Conservation (phyloP, 2,797 vertebrate species). For the Sebastes steindachneri region DNA sequence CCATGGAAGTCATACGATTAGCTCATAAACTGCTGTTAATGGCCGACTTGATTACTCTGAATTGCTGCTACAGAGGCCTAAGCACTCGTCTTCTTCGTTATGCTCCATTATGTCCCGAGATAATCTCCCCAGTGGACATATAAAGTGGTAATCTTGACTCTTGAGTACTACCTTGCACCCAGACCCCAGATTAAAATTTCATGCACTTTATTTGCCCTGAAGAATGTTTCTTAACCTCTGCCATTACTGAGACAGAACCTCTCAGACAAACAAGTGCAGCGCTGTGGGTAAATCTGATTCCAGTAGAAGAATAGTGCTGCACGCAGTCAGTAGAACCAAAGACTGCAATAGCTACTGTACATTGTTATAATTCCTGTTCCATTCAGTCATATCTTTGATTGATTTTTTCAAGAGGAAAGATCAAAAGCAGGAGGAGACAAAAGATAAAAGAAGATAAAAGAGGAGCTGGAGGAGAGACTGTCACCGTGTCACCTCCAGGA, state of each 20-base stretch:
- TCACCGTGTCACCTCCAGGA: constrained; percentile 32
- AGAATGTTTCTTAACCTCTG: not conserved
- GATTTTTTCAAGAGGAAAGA: constrained; percentile 38
- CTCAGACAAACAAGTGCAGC: not conserved
- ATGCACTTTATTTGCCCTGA: not conserved
- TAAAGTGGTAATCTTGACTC: not conserved
- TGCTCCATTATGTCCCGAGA: not conserved
- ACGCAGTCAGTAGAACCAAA: not conserved
- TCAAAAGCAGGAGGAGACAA: constrained; percentile 62
- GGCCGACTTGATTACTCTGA: not conserved
- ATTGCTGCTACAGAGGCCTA: not conserved
- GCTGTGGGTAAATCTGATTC: not conserved
- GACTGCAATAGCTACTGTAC: not conserved
- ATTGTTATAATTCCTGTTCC: constrained; percentile 1
- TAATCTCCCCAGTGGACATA: not conserved
- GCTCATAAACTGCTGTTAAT: not conserved
- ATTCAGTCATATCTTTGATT: constrained; percentile 30
- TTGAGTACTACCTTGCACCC: not conserved
- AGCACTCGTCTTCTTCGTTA: not conserved
- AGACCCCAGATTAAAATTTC: not conserved
- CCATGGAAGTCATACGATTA: not conserved
- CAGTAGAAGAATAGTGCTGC: not conserved
- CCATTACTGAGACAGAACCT: not conserved
- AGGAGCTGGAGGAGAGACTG: constrained; percentile 45
- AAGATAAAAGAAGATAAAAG: constrained; percentile 65